These are phyloP conservation scores for Ommatoiulus sabulosus DNA, from an alignment of 2,888 invertebrate genomes.

Conservation along the genomic window DNA sequence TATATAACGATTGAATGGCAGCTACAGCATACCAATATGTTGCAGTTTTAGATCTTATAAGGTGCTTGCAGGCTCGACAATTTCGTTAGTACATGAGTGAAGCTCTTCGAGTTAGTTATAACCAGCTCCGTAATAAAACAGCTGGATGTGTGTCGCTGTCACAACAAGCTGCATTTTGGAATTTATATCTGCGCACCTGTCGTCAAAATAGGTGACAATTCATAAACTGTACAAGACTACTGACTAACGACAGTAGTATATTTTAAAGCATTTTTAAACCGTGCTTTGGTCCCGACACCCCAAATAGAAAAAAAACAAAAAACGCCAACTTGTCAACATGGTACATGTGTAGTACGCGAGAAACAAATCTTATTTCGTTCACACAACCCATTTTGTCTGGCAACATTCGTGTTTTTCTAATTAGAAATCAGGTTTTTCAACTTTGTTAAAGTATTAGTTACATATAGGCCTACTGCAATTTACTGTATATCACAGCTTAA, in stretches of 20 bases:
- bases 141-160: constrained; percentile 13
- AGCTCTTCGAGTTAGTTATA: not conserved
- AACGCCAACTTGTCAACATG: not conserved
- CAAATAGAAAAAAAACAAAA: too few relatives aligned
- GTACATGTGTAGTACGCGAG: not conserved
- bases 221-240: not conserved
- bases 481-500: too few relatives aligned
- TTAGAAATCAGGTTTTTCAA: not conserved
- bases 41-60: not conserved
- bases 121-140: not conserved
- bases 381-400: not conserved
- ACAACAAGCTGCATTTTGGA: not conserved
- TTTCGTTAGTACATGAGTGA: not conserved
- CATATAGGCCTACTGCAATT: too few relatives aligned
- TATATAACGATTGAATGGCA: not conserved
- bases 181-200: not conserved
- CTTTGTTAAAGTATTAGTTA: too few relatives aligned
- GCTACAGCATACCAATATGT: not conserved
- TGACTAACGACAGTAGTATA: not conserved
- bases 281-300: not conserved
- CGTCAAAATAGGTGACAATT: constrained; percentile 23
- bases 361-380: not conserved
- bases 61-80: not conserved
- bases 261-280: constrained; percentile 10
- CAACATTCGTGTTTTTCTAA: constrained; percentile 4